A percentile compares a stretch with the other conserved stretches of the same genome.
These are phyloP conservation scores for Coenonympha glycerion DNA, from an alignment of 2,888 invertebrate genomes.

Conservation along the genomic window DNA sequence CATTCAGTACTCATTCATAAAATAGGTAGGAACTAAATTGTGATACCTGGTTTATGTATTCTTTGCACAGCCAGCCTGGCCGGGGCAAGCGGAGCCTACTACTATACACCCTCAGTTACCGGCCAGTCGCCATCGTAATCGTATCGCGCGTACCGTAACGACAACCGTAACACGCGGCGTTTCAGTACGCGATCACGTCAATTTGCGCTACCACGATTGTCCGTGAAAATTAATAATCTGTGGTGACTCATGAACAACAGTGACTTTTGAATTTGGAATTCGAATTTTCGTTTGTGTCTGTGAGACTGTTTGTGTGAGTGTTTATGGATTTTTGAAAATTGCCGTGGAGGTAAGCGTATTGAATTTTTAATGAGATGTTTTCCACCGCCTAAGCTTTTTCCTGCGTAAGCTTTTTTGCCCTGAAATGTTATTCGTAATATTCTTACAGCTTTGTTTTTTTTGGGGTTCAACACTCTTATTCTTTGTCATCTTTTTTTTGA, in stretches of 20 bases:
- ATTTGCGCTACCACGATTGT: not conserved
- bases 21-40: not conserved
- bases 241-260: conserved; percentile 10
- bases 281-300: conserved; percentile 16
- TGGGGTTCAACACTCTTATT: not conserved
- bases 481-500: not conserved
- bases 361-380: conserved; percentile 19
- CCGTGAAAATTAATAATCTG: conserved; percentile 7
- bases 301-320: conserved; percentile 26
- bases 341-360: conserved; percentile 18
- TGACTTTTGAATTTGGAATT: conserved; percentile 20
- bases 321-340: conserved; percentile 28
- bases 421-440: not conserved
- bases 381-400: not conserved
- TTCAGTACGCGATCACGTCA: conserved; percentile 8
- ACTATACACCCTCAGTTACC: conserved; percentile 63
- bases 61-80: conserved; percentile 60
- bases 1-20: too few species aligned
- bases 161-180: conserved; percentile 3
- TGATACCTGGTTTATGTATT: conserved; percentile 34
- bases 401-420: not conserved
- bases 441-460: not conserved
- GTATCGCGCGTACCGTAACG: conserved; percentile 9
- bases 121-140: conserved; percentile 40
- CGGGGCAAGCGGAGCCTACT: conserved; percentile 63